Conservation (phyloP, 2,113 vertebrate genomes). For the Corvus hawaiiensis region DNA sequence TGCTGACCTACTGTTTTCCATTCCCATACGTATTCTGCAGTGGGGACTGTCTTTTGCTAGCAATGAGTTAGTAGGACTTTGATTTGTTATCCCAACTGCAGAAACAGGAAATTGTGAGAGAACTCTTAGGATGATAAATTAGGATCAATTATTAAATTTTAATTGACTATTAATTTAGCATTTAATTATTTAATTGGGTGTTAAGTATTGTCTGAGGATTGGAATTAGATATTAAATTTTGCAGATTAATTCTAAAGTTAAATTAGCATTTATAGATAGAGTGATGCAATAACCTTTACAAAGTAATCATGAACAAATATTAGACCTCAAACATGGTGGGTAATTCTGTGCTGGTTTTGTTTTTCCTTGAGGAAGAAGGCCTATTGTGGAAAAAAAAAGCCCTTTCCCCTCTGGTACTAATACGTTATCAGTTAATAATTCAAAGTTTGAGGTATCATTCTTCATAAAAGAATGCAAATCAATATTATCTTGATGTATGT, state of each 20-base stretch:
- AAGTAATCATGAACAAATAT: not conserved
- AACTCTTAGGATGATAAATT: not conserved
- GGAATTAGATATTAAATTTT: not conserved
- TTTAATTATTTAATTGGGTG: not conserved
- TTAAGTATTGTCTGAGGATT: not conserved
- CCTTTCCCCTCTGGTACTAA: not conserved
- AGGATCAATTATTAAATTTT: not conserved
- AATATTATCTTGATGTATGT: not conserved
- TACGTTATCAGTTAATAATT: not conserved
- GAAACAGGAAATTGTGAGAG: not conserved
- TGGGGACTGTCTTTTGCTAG: not conserved
- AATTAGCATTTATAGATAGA: not conserved
- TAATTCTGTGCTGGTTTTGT: not conserved
- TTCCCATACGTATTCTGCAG: not conserved
- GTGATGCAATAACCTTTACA: not conserved
- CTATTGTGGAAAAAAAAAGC: not conserved
- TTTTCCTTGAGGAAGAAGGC: not conserved
- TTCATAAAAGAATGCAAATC: not conserved
- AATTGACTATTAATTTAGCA: not conserved
- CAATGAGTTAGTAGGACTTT: not conserved
- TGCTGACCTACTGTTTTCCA: not conserved
- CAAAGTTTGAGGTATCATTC: not conserved
- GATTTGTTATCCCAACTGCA: not conserved
- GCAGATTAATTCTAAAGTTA: not conserved
- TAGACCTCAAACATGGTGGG: not conserved